Conservation (phyloP, 2,888 invertebrate species). For the Latheticus oryzae region DNA sequence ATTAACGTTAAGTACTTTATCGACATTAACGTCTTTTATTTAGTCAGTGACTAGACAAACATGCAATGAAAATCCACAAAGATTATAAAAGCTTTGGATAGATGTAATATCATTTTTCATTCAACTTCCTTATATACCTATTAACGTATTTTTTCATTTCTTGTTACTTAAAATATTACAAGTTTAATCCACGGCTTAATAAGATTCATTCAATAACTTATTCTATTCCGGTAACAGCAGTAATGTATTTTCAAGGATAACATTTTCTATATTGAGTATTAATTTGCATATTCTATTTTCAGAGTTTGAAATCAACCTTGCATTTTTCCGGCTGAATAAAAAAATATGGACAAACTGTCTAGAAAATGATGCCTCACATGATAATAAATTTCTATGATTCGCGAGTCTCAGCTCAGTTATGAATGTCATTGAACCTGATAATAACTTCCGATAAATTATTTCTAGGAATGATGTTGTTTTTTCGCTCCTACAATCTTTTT, state of each 20-base stretch:
- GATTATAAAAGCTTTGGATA: too few relatives aligned
- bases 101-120: too few relatives aligned
- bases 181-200: too few relatives aligned
- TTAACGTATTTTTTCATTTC: too few relatives aligned
- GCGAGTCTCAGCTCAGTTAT: constrained; percentile 26
- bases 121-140: too few relatives aligned
- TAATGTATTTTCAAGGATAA: constrained; percentile 46
- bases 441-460: constrained; percentile 34
- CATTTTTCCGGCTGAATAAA: constrained; percentile 36
- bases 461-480: constrained; percentile 24
- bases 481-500: background rate
- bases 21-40: too few relatives aligned
- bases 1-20: too few relatives aligned
- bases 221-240: constrained; percentile 42
- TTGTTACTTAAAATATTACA: constrained; percentile 29
- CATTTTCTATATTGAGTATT: constrained; percentile 44
- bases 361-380: constrained; percentile 7
- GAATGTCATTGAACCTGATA: constrained; percentile 41
- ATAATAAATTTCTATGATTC: constrained; percentile 22
- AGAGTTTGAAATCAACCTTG: constrained; percentile 43
- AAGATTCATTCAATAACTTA: constrained; percentile 41
- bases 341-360: constrained; percentile 15
- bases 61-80: too few relatives aligned
- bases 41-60: too few relatives aligned
- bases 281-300: constrained; percentile 47